Percentiles rank a stretch among this genome's conserved stretches.
Conservation (phyloP, 2,888 invertebrate species). For the Dryococelus australis region DNA sequence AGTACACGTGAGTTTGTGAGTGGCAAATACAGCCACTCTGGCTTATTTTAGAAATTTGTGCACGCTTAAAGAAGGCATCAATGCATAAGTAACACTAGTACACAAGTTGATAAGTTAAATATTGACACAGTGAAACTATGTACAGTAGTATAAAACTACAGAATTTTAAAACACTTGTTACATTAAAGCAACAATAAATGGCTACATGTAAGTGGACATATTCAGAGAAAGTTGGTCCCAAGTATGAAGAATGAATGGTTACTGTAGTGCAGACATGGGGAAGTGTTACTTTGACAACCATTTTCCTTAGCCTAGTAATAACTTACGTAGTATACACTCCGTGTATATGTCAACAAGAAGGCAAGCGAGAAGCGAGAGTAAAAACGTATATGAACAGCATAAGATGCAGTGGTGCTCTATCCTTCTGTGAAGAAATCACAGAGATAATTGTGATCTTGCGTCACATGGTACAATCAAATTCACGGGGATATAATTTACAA, state of each 20-base stretch:
- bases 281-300: background rate
- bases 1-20: background rate
- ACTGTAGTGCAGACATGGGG: slow-evolving; percentile 22
- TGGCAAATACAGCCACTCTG: background rate
- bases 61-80: slow-evolving; percentile 11
- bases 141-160: slow-evolving; percentile 3
- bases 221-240: slow-evolving; percentile 40
- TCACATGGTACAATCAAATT: background rate
- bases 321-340: background rate
- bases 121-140: background rate
- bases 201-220: background rate
- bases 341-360: background rate
- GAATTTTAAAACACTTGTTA: background rate
- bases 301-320: background rate
- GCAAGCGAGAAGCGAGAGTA: background rate
- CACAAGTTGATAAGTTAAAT: background rate
- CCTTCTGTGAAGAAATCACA: slow-evolving; percentile 33
- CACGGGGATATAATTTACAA: background rate
- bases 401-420: slow-evolving; percentile 20
- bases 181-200: background rate
- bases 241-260: slow-evolving; percentile 38
- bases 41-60: background rate
- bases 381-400: slow-evolving; percentile 11
- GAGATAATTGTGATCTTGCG: background rate
- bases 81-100: background rate